Evolutionary conservation across 1,140 invertebrate species (phyloP).

Genomic region (Lethrus apterus): DNA sequence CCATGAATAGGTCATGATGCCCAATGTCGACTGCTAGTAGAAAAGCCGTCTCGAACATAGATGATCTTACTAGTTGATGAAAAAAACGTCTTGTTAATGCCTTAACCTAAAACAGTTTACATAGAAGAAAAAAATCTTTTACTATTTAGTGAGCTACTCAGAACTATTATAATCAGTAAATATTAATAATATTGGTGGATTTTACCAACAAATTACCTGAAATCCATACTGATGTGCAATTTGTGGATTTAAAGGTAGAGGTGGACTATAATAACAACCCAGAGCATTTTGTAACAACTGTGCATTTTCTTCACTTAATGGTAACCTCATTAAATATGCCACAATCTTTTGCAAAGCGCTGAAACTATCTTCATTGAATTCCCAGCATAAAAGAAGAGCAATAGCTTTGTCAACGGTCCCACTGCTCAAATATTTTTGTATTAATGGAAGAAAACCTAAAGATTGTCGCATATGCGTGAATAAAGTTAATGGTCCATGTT

Average conservation of each 20-base stretch:
- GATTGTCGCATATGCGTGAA: slow-evolving; percentile 31
- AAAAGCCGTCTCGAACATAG: slow-evolving; percentile 77
- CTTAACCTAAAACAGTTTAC: slow-evolving; percentile 55
- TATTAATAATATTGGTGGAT: background rate
- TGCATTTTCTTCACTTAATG: slow-evolving; percentile 56
- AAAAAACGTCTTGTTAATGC: slow-evolving; percentile 71
- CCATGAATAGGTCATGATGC: slow-evolving; percentile 76
- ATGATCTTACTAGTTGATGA: slow-evolving; percentile 67
- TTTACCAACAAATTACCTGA: slow-evolving; percentile 21
- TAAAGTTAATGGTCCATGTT: slow-evolving; percentile 48
- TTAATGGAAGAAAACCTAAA: slow-evolving; percentile 44
- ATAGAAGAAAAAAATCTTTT: background rate
- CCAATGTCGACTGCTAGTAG: slow-evolving; percentile 76
- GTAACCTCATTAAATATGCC: slow-evolving; percentile 59
- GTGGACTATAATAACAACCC: slow-evolving; percentile 62
- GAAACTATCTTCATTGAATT: slow-evolving; percentile 58
- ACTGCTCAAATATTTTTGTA: slow-evolving; percentile 55
- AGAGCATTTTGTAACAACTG: slow-evolving; percentile 61
- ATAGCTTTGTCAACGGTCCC: slow-evolving; percentile 62
- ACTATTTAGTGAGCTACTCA: background rate
- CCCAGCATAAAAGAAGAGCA: slow-evolving; percentile 63
- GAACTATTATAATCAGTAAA: too few relatives aligned
- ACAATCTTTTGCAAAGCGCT: slow-evolving; percentile 62
- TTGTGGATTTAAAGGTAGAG: slow-evolving; percentile 55
- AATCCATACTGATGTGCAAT: slow-evolving; percentile 47